Evolutionary conservation across 2,797 vertebrate species (phyloP), one percentile per base, ranked within the genome.

Genomic region (Telmatherina bonti): DNA sequence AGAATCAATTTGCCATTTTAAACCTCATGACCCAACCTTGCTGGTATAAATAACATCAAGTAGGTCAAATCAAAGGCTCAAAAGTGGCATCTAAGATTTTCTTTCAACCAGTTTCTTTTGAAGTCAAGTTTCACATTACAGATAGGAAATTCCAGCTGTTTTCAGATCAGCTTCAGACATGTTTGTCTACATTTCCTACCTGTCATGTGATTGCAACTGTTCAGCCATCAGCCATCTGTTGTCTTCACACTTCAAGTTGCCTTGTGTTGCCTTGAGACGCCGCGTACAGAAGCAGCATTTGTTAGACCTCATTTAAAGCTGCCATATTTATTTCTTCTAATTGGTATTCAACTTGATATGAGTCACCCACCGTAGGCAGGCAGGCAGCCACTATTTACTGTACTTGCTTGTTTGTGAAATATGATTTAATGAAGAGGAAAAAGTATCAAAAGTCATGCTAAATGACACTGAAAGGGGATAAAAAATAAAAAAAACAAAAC

Each of bases 361-460:
- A 86, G 52, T 88, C 84, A 88, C 75, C 75, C 30, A 70, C 70
- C 68, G 78, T 71, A n/a, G n/a, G n/a, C n/a, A 77, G 78, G 79
- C 79, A 82, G 74, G 13, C 45, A 65, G 74, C 60, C 47, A 27
- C 60, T 11, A 63, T 52, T 43, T 43, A 56, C 38, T 54, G 71
- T 63, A 61, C 58, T 62, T 30, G 15, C 71, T 33, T 56, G 4
- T 30, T 54, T 30, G 51, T 38, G 71, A 11, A 68, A 47, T 54
- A 43, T 72, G 27, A 76, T 60, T 41, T 58, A 64, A 82, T 26
- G 9, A 22, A 22, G 24, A 22, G 26, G 22, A 2, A 58, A 57
- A 66, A 67, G 63, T 77, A 49, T 61, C 36, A 49, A 52, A 70
- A 70, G 62, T 74, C 64, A 54, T 30, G 11, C 5, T 47, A n/a